Evolutionary conservation across 2,888 invertebrate genomes (phyloP).

Genomic region (Abscondita cerata): DNA sequence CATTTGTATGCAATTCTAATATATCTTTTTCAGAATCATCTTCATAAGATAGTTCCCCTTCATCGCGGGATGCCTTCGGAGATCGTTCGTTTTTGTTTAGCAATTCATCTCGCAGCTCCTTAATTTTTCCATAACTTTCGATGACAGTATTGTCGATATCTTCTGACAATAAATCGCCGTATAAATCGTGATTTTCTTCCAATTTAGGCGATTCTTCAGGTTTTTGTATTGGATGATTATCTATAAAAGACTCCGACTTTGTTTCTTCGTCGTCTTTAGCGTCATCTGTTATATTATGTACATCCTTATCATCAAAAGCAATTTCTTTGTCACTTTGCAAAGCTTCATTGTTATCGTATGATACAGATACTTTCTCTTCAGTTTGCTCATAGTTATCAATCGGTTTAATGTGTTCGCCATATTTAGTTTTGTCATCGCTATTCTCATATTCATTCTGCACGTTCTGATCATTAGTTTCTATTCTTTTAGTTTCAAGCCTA

Average conservation of each 20-base stretch:
- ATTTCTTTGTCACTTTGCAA: too few relatives aligned
- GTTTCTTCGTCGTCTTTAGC: constrained; percentile 45
- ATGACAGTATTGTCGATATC: constrained; percentile 66
- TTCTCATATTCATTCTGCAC: constrained; percentile 45
- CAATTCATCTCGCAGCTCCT: constrained; percentile 46
- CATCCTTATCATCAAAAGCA: constrained; percentile 65
- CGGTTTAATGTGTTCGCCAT: constrained; percentile 29
- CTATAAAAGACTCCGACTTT: neutral
- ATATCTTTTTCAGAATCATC: constrained; percentile 62
- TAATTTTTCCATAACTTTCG: constrained; percentile 63
- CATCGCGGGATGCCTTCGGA: constrained; percentile 30
- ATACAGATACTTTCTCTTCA: constrained; percentile 58
- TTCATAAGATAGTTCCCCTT: constrained; percentile 49
- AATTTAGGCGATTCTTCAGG: constrained; percentile 41
- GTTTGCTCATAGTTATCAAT: constrained; percentile 50
- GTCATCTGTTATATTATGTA: constrained; percentile 43
- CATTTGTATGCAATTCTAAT: constrained; percentile 65
- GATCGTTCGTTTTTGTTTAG: constrained; percentile 19
- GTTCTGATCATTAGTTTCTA: constrained; percentile 54
- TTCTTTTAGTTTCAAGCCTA: constrained; percentile 47
- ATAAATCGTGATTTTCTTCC: constrained; percentile 56
- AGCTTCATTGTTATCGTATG: constrained; percentile 52
- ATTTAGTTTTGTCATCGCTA: neutral
- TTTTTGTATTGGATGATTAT: neutral
- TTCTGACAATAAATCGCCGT: constrained; percentile 63